phyloP scores from a whole-genome alignment of 2,888 invertebrate genomes.

The Plebejus argus region DNA sequence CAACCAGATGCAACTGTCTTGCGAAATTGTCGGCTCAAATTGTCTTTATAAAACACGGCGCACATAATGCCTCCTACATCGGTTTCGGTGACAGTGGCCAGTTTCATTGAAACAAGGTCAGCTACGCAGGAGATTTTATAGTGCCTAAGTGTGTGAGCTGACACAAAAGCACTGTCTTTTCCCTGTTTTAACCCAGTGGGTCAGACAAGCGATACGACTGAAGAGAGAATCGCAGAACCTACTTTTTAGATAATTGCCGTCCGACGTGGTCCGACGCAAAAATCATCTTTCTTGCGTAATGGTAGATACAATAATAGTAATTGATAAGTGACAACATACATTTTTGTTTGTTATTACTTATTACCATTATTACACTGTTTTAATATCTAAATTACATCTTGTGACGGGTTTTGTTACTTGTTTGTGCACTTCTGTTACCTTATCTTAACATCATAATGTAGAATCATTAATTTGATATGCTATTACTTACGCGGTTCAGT shows the following conservation, averaged over 20 bases:
- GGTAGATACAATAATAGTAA: too few species aligned
- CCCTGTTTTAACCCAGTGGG: too few species aligned
- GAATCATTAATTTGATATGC: background rate
- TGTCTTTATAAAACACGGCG: background rate
- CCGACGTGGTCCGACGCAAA: too few species aligned
- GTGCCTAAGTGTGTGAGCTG: background rate
- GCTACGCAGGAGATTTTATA: background rate
- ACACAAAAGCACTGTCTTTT: too few species aligned
- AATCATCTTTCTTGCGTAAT: too few species aligned
- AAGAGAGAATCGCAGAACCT: too few species aligned
- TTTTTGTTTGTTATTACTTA: background rate
- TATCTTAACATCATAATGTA: background rate
- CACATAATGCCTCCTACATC: background rate
- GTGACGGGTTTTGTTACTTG: background rate
- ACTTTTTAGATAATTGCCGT: too few species aligned
- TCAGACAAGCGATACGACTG: too few species aligned
- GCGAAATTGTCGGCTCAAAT: background rate
- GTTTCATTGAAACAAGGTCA: background rate
- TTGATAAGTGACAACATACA: too few species aligned
- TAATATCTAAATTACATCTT: background rate
- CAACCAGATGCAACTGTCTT: constrained; percentile 8
- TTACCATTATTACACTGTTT: background rate
- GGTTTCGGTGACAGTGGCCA: too few species aligned
- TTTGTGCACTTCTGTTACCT: background rate
- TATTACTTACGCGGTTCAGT: background rate